These are phyloP conservation scores for zebrafish (Danio rerio) DNA, from an alignment of 2,113 vertebrate genomes.

Conservation along the genomic window DNA sequence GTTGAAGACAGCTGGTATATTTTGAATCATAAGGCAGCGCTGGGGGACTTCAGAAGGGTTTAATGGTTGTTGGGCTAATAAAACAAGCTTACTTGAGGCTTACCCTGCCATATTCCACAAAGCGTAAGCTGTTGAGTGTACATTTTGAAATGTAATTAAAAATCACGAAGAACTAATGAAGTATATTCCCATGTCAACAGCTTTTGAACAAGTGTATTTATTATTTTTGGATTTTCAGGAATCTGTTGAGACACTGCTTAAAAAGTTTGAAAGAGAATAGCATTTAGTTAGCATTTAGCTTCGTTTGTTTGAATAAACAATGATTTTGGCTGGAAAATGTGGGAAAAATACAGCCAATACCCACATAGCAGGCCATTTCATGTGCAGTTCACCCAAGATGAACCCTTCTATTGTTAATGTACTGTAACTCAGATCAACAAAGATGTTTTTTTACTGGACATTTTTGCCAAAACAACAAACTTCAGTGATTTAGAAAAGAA, in stretches of 20 bases:
- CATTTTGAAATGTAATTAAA: neutral
- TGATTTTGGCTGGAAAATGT: no score
- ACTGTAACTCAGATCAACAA: no score
- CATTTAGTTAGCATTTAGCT: neutral
- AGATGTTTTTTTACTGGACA: no score
- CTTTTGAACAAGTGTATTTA: neutral
- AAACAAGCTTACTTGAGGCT: neutral
- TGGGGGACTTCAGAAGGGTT: neutral
- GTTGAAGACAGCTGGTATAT: neutral
- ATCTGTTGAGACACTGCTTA: neutral
- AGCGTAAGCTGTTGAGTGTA: neutral
- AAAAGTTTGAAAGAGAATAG: neutral
- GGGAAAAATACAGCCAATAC: no score
- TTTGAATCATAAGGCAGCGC: neutral
- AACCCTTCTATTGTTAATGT: no score
- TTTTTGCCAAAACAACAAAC: no score
- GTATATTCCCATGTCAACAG: neutral
- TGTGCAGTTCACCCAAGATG: no score
- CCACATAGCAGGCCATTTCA: no score
- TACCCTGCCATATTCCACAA: neutral
- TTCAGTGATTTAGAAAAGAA: no score
- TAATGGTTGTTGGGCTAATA: neutral
- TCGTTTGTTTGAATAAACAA: no score
- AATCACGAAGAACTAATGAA: neutral
- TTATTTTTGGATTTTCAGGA: neutral